Conservation (phyloP, 2,888 invertebrate species). For the Tetragnatha montana region DNA sequence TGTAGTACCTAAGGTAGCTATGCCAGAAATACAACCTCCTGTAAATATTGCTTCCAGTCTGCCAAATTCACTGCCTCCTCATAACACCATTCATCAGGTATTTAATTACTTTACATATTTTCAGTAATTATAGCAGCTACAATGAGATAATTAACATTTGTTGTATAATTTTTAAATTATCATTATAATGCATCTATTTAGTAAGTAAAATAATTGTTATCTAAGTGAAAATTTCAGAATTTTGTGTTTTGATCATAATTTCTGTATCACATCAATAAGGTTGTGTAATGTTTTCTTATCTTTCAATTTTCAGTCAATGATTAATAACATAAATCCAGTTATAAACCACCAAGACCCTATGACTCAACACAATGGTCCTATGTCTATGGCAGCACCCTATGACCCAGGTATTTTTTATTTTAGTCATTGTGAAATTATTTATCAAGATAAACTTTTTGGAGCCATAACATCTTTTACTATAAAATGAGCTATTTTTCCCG, state of each 20-base stretch:
- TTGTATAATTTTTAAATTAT: neutral
- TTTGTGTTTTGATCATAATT: too few relatives aligned
- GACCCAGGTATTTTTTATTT: conserved; percentile 51
- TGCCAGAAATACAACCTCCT: conserved; percentile 72
- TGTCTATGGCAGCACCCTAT: conserved; percentile 19
- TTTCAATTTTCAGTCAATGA: conserved; percentile 28
- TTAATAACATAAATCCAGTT: neutral
- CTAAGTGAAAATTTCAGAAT: neutral
- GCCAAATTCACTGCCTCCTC: neutral
- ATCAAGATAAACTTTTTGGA: too few relatives aligned
- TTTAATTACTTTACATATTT: neutral
- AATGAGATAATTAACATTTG: neutral
- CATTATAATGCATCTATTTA: neutral
- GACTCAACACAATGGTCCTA: conserved; percentile 15
- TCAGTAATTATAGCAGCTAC: neutral
- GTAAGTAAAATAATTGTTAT: neutral
- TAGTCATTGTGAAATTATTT: too few relatives aligned
- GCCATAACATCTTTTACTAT: too few relatives aligned
- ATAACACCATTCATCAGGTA: conserved; percentile 47
- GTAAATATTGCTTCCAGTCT: conserved; percentile 60
- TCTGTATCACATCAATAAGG: too few relatives aligned
- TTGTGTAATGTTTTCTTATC: neutral
- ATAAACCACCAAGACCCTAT: conserved; percentile 29
- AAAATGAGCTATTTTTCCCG: too few relatives aligned
- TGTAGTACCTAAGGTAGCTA: conserved; percentile 65